Conservation (phyloP, 37 sponge, comb jelly and placozoan genomes). For the Bolinopsis microptera region DNA sequence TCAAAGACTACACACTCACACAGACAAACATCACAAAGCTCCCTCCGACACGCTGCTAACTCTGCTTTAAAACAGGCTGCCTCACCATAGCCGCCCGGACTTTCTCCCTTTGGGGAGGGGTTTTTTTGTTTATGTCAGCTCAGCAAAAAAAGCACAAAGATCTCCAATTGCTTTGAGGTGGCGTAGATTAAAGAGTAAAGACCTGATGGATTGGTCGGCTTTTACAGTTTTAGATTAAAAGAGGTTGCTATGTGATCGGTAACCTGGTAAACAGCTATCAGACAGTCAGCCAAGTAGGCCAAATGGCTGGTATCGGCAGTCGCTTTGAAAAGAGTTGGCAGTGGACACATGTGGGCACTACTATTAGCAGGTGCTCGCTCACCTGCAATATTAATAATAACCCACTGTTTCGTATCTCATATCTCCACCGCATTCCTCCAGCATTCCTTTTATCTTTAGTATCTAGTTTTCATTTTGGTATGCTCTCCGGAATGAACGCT, state of each 20-base stretch:
- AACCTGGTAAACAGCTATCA: not conserved
- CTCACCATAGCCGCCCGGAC: no score
- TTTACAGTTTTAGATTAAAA: no score
- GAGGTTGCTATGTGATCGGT: not conserved
- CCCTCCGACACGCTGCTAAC: not conserved
- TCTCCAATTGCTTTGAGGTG: no score
- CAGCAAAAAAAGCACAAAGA: no score
- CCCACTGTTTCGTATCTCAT: not conserved
- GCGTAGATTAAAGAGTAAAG: no score
- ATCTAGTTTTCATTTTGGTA: not conserved
- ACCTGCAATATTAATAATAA: no score
- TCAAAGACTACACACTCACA: not conserved
- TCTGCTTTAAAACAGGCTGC: not conserved
- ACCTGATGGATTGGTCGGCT: not conserved
- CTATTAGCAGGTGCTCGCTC: not conserved
- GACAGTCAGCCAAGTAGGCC: not conserved
- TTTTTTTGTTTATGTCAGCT: no score
- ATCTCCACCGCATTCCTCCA: not conserved
- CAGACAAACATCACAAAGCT: not conserved
- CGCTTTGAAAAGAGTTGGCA: not conserved
- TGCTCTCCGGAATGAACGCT: not conserved
- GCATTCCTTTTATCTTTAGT: not conserved
- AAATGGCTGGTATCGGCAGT: not conserved
- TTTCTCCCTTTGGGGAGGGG: no score
- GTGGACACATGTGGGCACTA: not conserved